phyloP scores from a whole-genome alignment of 2,888 invertebrate genomes.

The Monopis laevigella region DNA sequence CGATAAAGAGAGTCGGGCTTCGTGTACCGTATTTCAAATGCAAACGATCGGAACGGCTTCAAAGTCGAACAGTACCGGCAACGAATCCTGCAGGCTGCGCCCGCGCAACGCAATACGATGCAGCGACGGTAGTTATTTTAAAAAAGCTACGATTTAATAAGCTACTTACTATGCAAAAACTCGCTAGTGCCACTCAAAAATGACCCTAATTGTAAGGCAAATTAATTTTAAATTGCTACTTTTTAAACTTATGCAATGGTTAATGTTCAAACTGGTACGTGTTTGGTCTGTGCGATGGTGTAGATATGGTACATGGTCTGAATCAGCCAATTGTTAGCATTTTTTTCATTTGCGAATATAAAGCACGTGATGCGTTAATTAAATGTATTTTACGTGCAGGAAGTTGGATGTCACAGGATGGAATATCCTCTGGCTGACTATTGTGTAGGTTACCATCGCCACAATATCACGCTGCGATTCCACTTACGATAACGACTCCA shows the following conservation, averaged over 20 bases:
- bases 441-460: neutral
- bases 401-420: constrained; percentile 6
- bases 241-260: neutral
- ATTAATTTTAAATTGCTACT: constrained; percentile 7
- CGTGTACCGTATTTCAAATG: constrained; percentile 12
- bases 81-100: constrained; percentile 1
- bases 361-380: constrained; percentile 8
- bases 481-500: constrained; percentile 2
- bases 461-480: constrained; percentile 7
- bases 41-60: constrained; percentile 6
- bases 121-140: constrained; percentile 22
- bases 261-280: neutral
- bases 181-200: constrained; percentile 27
- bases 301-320: constrained; percentile 6
- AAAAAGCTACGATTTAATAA: constrained; percentile 33
- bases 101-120: constrained; percentile 5
- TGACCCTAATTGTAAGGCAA: constrained; percentile 23
- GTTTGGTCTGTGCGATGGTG: neutral
- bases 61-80: neutral
- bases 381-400: constrained; percentile 8
- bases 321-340: constrained; percentile 11
- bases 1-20: constrained; percentile 12
- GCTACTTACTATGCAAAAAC: constrained; percentile 38
- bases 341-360: constrained; percentile 12
- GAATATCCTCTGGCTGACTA: constrained; percentile 6